Base-by-base conservation (phyloP, 2,888 invertebrate genomes). In the Apantesis nais region DNA sequence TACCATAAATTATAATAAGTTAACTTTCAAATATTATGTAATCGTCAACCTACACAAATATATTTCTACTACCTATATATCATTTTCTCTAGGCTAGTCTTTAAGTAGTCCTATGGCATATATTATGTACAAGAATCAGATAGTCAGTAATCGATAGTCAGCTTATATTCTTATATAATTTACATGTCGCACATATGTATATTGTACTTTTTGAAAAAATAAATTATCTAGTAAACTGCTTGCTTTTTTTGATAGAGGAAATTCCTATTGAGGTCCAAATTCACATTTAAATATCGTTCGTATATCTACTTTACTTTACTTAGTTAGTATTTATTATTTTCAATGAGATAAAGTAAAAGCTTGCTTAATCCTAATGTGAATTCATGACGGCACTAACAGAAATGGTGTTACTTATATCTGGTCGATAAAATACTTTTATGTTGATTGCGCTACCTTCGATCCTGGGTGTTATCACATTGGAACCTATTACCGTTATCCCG, bases 391-490 rank as follows among this genome's bases (percentile, higher is more conserved):
- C 9, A 29, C 58, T 58, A 58, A 62, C 37, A 12, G 61, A n/a
- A 62, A 62, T 34, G 16, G 61, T 34, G 37, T 62, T 61, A 52
- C n/a, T 58, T 34, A 58, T 37, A 61, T 22, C 58, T 25, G 62
- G 52, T 62, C 52, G 65, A 66, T 70, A 66, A 66, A 55, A 66
- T 55, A 66, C 48, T 31, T 61, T 61, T 61, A 61, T 34, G 31
- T 70, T 70, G 62, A 66, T 70, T 66, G 66, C 39, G 52, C 34
- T 41, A 22, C 58, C 62, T 67, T 67, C 66, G 66, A 62, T 62
- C 52, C 70, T 67, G 66, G 58, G 58, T 62, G 37, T 67, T 70
- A 70, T 70, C 70, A 63, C 58, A 66, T 67, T 66, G 66, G 58
- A 66, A 37, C 25, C 66, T 66, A 67, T 62, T 66, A 67, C 66